These are phyloP conservation scores for Alcedo atthis DNA, from an alignment of 2,797 vertebrate genomes.

Conservation along the genomic window DNA sequence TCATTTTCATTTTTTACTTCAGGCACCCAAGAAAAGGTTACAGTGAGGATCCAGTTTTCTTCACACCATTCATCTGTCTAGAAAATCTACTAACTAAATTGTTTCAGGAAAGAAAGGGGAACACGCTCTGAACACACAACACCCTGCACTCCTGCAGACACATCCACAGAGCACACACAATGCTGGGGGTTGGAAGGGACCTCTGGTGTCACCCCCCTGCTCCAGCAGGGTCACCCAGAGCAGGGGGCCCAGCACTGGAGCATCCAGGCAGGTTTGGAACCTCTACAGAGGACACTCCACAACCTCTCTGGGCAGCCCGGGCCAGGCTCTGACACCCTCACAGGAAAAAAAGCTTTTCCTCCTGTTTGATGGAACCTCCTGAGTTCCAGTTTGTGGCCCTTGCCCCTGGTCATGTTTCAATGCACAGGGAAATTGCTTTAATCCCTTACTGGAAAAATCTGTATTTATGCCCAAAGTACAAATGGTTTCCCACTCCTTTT, in stretches of 20 bases:
- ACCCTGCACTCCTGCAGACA: background rate
- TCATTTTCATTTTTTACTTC: background rate
- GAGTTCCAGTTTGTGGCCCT: background rate
- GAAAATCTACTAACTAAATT: background rate
- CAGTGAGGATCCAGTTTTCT: background rate
- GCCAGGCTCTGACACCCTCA: background rate
- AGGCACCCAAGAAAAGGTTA: background rate
- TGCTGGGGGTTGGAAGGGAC: background rate
- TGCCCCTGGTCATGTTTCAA: background rate
- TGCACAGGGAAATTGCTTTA: background rate
- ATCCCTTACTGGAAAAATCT: background rate
- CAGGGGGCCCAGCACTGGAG: background rate
- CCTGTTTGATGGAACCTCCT: background rate
- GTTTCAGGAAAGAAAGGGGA: background rate
- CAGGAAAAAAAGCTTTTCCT: background rate
- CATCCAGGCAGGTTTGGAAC: background rate
- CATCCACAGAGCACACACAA: no score
- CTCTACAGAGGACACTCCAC: background rate
- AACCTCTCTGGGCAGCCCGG: background rate
- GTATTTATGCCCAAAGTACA: background rate
- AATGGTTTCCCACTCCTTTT: background rate
- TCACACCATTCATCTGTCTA: background rate
- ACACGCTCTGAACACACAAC: background rate
- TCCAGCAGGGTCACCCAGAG: background rate
- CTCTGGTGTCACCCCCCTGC: background rate